These are phyloP conservation scores for Mesochorus sp. DNA, from an alignment of 2,888 invertebrate species.

Conservation along the genomic window DNA sequence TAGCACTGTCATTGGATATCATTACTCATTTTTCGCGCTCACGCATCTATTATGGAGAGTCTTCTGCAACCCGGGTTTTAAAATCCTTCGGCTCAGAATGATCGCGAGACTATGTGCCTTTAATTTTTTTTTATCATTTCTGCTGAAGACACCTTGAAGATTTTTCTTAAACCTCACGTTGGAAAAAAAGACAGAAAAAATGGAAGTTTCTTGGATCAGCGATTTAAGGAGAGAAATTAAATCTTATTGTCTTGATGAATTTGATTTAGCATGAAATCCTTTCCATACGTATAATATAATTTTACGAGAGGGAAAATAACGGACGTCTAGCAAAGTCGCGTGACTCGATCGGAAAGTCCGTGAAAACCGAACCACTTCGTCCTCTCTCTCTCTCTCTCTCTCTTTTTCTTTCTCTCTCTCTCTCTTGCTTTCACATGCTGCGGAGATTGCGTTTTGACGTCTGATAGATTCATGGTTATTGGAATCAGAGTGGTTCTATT, in stretches of 20 bases:
- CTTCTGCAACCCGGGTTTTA: slow-evolving; percentile 35
- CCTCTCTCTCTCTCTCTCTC: slow-evolving; percentile 3
- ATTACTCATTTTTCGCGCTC: slow-evolving; percentile 76
- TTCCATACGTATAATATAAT: neutral
- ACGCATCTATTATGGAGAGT: slow-evolving; percentile 45
- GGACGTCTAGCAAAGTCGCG: neutral
- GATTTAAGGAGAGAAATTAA: no score
- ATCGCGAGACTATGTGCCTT: slow-evolving; percentile 10
- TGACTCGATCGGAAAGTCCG: slow-evolving; percentile 12
- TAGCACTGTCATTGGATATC: slow-evolving; percentile 79
- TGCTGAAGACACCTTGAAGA: slow-evolving; percentile 54
- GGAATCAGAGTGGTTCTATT: slow-evolving; percentile 84
- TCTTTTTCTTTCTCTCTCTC: slow-evolving; percentile 3
- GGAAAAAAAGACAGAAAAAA: no score
- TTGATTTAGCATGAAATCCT: neutral
- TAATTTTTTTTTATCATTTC: slow-evolving; percentile 43
- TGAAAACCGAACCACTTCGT: slow-evolving; percentile 35
- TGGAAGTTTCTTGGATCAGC: neutral
- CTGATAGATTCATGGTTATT: slow-evolving; percentile 92
- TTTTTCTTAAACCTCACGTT: slow-evolving; percentile 35
- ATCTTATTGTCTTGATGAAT: neutral
- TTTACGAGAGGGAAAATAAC: neutral
- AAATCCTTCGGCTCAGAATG: slow-evolving; percentile 17
- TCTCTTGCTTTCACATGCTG: slow-evolving; percentile 71
- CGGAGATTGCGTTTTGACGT: slow-evolving; percentile 88